Conservation (phyloP, 2,797 vertebrate genomes). For the Chelon auratus region DNA sequence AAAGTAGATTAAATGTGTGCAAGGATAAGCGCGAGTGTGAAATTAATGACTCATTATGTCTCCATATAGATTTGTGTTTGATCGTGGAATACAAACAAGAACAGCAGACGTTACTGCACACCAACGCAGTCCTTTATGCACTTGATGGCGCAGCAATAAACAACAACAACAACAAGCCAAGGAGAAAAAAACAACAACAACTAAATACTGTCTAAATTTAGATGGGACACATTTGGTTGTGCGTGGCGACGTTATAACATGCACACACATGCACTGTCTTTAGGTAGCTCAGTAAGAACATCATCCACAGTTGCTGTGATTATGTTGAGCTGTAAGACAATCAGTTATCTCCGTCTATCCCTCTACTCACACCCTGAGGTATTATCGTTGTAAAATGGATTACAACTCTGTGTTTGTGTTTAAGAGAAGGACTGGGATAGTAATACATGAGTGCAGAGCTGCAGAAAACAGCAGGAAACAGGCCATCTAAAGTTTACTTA, state of each 20-base stretch:
- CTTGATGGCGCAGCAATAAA: neutral
- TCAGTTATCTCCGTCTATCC: constrained; percentile 35
- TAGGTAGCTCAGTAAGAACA: constrained; percentile 11
- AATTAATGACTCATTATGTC: neutral
- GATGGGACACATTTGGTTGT: neutral
- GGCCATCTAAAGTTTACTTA: neutral
- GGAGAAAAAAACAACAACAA: no score
- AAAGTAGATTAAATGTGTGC: neutral
- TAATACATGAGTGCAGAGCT: neutral
- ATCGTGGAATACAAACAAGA: neutral
- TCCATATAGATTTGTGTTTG: constrained; percentile 8
- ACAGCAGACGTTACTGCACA: neutral
- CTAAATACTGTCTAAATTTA: neutral
- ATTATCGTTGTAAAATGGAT: constrained; percentile 43
- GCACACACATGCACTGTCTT: neutral
- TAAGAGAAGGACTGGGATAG: neutral
- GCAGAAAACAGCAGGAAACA: neutral
- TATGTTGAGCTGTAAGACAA: constrained; percentile 32
- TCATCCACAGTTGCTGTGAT: constrained; percentile 38
- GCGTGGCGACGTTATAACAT: neutral
- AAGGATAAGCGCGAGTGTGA: neutral
- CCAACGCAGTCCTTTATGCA: no score
- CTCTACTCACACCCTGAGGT: constrained; percentile 33
- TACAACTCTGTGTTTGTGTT: constrained; percentile 16
- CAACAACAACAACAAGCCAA: neutral